Percentiles rank a stretch among this genome's conserved stretches.
Evolutionary conservation across 1,140 invertebrate genomes (phyloP).

Genomic region (Probaryconus sp.): DNA sequence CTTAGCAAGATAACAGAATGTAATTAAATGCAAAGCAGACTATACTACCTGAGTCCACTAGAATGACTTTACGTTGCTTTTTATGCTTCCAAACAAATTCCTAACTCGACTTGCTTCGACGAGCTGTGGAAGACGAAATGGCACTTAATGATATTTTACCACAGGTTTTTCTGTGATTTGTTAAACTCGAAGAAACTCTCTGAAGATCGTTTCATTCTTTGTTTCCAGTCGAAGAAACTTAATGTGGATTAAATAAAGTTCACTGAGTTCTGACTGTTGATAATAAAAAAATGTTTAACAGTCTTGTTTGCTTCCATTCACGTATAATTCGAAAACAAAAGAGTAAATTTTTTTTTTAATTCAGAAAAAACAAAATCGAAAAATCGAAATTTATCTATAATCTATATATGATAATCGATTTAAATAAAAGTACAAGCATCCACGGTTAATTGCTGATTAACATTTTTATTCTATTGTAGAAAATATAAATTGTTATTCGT

Average conservation of each 20-base stretch:
- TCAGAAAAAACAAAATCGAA: too few species aligned
- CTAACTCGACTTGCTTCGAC: conserved; percentile 48
- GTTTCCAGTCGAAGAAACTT: too few species aligned
- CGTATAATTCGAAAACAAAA: too few species aligned
- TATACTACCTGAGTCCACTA: conserved; percentile 69
- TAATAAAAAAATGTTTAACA: too few species aligned
- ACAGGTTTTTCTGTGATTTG: conserved; percentile 44
- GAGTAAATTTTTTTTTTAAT: too few species aligned
- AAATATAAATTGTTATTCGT: conserved; percentile 40
- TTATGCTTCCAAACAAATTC: conserved; percentile 73
- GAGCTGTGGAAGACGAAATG: conserved; percentile 58
- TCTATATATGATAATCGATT: too few species aligned
- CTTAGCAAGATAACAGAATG: conserved; percentile 65
- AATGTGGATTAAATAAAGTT: too few species aligned
- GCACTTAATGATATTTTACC: conserved; percentile 64
- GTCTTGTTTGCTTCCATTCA: too few species aligned
- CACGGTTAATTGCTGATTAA: not conserved
- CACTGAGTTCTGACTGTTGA: too few species aligned
- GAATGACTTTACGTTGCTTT: conserved; percentile 69
- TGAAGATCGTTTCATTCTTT: not conserved
- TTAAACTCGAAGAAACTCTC: not conserved
- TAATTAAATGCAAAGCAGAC: conserved; percentile 75
- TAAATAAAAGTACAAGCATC: too few species aligned
- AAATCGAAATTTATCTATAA: too few species aligned
- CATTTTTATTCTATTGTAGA: not conserved